phyloP scores from a whole-genome alignment of 2,113 vertebrate species.

The Tapirus terrestris region DNA sequence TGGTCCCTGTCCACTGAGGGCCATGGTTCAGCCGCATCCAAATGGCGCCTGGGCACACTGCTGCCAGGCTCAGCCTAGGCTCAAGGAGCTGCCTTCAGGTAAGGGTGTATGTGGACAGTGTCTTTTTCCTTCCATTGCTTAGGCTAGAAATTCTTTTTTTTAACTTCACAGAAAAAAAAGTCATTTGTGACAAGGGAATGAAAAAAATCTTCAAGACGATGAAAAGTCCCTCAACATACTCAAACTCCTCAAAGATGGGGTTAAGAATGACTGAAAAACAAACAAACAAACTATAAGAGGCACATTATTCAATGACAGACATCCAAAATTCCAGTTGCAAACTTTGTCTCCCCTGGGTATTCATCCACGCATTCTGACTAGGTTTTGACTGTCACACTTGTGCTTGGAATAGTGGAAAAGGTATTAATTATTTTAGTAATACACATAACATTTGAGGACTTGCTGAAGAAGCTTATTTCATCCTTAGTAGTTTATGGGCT shows the following conservation, averaged over 20 bases:
- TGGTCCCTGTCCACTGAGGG: not conserved
- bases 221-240: not conserved
- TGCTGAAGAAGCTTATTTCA: not conserved
- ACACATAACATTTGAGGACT: not conserved
- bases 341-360: not conserved
- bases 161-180: not conserved
- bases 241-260: not conserved
- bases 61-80: not conserved
- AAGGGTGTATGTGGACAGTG: not conserved
- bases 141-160: not conserved
- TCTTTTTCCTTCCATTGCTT: slow-evolving; percentile 2
- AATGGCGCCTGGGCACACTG: not conserved
- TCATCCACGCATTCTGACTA: not conserved
- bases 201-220: not conserved
- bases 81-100: not conserved
- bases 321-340: not conserved
- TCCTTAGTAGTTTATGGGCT: not conserved
- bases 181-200: slow-evolving; percentile 27
- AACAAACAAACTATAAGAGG: not conserved
- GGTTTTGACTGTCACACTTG: not conserved
- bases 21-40: rapidly evolving
- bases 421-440: not conserved
- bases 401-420: not conserved
- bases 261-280: slow-evolving; percentile 19
- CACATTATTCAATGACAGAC: not conserved